Base-by-base conservation (phyloP, 2,113 vertebrate genomes). In the Phodopus roborovskii region DNA sequence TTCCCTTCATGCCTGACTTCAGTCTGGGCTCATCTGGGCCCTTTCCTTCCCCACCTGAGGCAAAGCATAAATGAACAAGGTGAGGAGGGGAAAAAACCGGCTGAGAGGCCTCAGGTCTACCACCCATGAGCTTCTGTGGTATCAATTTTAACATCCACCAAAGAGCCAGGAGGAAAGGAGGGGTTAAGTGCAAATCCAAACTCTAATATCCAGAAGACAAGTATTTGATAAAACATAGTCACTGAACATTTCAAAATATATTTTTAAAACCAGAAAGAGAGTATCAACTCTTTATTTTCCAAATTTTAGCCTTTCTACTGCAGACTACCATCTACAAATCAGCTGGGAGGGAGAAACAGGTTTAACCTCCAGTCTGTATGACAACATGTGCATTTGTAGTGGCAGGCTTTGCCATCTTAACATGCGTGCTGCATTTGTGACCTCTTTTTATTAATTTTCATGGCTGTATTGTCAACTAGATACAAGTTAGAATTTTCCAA, bases 1-100 rank as follows among this genome's bases (percentile, higher is more conserved):
- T 87, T 71, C 48, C 42, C 74, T 83, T 85, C 58, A 93, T 56
- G 94, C 77, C 77, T 92, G 92, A 92, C 75, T 96, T 82, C 75
- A 94, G 92, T 78, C 79, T 85, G 20, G 68, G 48, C 66, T 89
- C 91, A 17, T 58, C 74, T 60, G 36, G 48, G 10, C 60, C 91
- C 66, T 82, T 87, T 73, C 15, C 53, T 71, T 91, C n/a, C 56
- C 26, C 90, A 92, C 88, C 73, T 26, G 77, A 91, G 90, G 92
- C 81, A 93, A 94, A 93, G 84, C 75, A 74, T 93, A 90, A 15
- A 94, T 81, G 50, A 88, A 81, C 50, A n/a, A 36, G n/a, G 22
- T 74, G 9, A 56, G 66, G 64, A 74, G 19, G 60, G 62, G 64
- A 45, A 82, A 81, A 94, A 19, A 62, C 9, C 5, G 42, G 74